Evolutionary conservation across 1,140 invertebrate genomes (phyloP).

Genomic region (Zophobas morio): DNA sequence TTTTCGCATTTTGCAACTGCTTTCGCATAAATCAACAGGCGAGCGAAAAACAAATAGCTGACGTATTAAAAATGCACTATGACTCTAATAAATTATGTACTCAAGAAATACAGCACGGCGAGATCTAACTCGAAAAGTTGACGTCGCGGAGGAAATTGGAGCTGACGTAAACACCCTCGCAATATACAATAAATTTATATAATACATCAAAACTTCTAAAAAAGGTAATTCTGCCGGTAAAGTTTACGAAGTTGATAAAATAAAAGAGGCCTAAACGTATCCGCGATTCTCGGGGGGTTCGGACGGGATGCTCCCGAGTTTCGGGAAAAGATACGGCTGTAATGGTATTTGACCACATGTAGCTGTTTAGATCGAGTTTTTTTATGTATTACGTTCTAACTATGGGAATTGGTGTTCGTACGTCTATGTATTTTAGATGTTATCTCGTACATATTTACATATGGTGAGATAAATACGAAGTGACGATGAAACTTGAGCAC

Average conservation of each 20-base stretch:
- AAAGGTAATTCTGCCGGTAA: slow-evolving; percentile 14
- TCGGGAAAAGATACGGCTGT: no score
- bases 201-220: slow-evolving; percentile 28
- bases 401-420: no score
- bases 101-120: background rate
- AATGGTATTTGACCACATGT: background rate
- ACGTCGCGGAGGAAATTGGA: slow-evolving; percentile 10
- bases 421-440: no score
- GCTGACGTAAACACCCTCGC: slow-evolving; percentile 22
- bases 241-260: slow-evolving; percentile 24
- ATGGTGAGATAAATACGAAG: no score
- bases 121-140: slow-evolving; percentile 13
- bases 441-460: no score
- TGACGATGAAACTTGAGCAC: no score
- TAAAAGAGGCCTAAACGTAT: slow-evolving; percentile 1
- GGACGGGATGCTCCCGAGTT: background rate
- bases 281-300: background rate
- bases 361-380: no score
- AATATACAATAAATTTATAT: slow-evolving; percentile 32
- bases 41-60: background rate
- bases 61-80: slow-evolving; percentile 18
- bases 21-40: background rate
- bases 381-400: no score
- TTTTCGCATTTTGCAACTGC: background rate
- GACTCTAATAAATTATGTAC: slow-evolving; percentile 1